Evolutionary conservation across 1,140 invertebrate genomes (phyloP), one percentile per base, ranked within the genome.

Genomic region (Wasmannia auropunctata): DNA sequence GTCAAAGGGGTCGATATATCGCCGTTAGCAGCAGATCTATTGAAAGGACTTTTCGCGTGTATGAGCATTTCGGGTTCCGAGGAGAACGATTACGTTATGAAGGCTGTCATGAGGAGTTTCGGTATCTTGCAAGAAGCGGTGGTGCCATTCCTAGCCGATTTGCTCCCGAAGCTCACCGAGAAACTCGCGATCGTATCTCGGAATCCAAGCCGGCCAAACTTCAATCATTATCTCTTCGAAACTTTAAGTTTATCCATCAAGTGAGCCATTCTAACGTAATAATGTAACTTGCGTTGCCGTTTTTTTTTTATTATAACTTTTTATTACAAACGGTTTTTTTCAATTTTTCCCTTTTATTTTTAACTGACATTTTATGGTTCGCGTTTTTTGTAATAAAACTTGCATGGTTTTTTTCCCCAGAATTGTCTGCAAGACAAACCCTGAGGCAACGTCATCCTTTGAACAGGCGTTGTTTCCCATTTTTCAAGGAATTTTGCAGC

Each of bases 61-160:
- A 95, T 99, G 54, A 96, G 96, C 3, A 95, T 96, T 76, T 95
- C 96, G 3, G 97, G 97, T 14, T 98, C 98, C 1, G 96, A 97
- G 88, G 99, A 99, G 95, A 99, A 99, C 95, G 99, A 99, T 95
- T 99, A 99, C 93, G 96, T 98, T 1, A 99, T 99, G 98, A 99
- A 99, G 96, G 98, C 98, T 7, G 97, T 99, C 1, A 99, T 99
- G 97, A 96, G 98, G 72, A 97, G 97, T 51, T 97, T 99, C 92
- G 97, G 97, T 0, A 96, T 97, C 14, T 95, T 99, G 16, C 97
- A 99, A 94, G 97, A 98, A 51, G 95, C 95, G 28, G 96, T 98
- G n/a, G 95, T 99, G 88, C 97, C 98, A 31, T 98, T 97, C 92
- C 95, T 99, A 90, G 96, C 96, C 34, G 96, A 97, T 16, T 95